Evolutionary conservation across 2,888 invertebrate genomes (phyloP).

Genomic region (Habrosyne pyritoides): DNA sequence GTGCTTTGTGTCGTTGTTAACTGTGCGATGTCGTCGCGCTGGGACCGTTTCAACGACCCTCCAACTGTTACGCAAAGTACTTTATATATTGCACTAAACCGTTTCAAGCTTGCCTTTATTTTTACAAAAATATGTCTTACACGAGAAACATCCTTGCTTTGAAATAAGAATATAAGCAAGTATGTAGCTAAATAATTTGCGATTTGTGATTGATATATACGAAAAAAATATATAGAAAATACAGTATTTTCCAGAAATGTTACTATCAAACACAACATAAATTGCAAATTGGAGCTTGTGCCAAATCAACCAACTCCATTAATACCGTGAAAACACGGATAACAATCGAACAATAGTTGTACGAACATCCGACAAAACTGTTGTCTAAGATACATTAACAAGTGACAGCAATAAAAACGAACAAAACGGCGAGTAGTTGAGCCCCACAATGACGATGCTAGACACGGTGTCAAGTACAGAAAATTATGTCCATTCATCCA

Average conservation of each 20-base stretch:
- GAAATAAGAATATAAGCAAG: no score
- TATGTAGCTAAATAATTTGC: no score
- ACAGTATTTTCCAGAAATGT: no score
- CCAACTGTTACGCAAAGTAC: conserved; percentile 4
- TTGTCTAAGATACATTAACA: conserved; percentile 43
- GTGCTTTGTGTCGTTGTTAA: conserved; percentile 15
- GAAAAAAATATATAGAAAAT: no score
- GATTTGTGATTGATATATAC: no score
- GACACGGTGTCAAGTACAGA: conserved; percentile 80
- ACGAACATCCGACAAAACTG: conserved; percentile 30
- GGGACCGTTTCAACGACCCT: conserved; percentile 4
- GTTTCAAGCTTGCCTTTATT: conserved; percentile 5
- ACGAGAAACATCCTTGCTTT: background rate
- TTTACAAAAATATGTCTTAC: conserved; percentile 1
- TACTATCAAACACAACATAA: background rate
- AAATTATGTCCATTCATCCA: conserved; percentile 81
- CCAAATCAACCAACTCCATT: background rate
- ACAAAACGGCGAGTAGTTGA: conserved; percentile 62
- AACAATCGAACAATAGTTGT: conserved; percentile 27
- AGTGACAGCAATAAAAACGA: conserved; percentile 70
- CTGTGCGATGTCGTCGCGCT: conserved; percentile 6
- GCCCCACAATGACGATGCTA: conserved; percentile 67
- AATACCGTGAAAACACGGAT: background rate
- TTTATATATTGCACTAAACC: conserved; percentile 7
- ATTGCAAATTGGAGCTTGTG: background rate